These are phyloP conservation scores for Drosophila multiciliata DNA, from an alignment of 2,888 invertebrate species.

Conservation along the genomic window DNA sequence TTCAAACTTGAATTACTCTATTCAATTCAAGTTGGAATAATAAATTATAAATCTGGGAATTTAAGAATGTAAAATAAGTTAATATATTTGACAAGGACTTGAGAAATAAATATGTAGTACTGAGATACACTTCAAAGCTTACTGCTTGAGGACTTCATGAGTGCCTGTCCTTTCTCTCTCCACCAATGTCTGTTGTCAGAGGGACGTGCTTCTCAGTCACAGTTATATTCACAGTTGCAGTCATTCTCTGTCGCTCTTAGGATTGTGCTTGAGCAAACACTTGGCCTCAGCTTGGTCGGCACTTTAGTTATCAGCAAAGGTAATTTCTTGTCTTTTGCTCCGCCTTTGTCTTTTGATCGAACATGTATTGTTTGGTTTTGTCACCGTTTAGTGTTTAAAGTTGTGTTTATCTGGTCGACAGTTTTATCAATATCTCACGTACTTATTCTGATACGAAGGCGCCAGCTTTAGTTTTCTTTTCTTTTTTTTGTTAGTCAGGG, in stretches of 20 bases:
- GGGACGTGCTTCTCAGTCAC: constrained; percentile 20
- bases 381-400: constrained; percentile 30
- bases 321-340: constrained; percentile 9
- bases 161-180: background rate
- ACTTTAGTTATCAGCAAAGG: constrained; percentile 26
- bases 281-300: constrained; percentile 20
- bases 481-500: constrained; percentile 20
- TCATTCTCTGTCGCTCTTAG: background rate
- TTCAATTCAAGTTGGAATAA: background rate
- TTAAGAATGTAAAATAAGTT: background rate
- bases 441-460: constrained; percentile 43
- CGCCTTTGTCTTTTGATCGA: constrained; percentile 13
- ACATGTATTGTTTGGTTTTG: constrained; percentile 19
- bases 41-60: background rate
- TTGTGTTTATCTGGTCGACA: constrained; percentile 33
- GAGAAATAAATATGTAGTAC: background rate
- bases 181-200: background rate
- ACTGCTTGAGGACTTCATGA: background rate
- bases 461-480: constrained; percentile 20
- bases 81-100: background rate
- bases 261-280: constrained; percentile 19
- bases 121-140: background rate
- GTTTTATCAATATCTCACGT: constrained; percentile 58
- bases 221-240: background rate
- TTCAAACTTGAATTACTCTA: background rate